phyloP scores from a whole-genome alignment of 1,140 invertebrate species.

The Maniola jurtina region DNA sequence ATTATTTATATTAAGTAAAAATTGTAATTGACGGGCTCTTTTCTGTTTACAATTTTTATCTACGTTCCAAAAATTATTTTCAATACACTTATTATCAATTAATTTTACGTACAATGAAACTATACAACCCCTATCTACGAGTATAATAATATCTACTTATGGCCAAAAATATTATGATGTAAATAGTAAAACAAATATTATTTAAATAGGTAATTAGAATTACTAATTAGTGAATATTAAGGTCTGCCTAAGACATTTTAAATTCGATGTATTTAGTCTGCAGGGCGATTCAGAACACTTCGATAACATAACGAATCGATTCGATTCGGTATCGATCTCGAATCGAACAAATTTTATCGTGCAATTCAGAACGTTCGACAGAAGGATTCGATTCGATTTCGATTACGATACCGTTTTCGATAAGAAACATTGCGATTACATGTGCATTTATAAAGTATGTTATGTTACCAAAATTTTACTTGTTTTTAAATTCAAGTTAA shows the following conservation, averaged over 20 bases:
- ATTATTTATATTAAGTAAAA: slow-evolving; percentile 1
- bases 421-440: too few relatives aligned
- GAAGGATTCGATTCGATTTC: too few relatives aligned
- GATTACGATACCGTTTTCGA: too few relatives aligned
- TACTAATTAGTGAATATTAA: slow-evolving; percentile 47
- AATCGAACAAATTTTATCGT: too few relatives aligned
- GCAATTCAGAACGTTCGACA: too few relatives aligned
- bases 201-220: slow-evolving; percentile 46
- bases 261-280: slow-evolving; percentile 72
- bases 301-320: too few relatives aligned
- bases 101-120: slow-evolving; percentile 39
- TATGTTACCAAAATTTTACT: too few relatives aligned
- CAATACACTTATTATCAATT: slow-evolving; percentile 36
- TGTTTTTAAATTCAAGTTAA: too few relatives aligned
- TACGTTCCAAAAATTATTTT: slow-evolving; percentile 30
- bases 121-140: slow-evolving; percentile 35
- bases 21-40: not conserved
- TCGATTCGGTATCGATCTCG: too few relatives aligned
- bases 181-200: slow-evolving; percentile 50
- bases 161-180: slow-evolving; percentile 42
- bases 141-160: slow-evolving; percentile 9
- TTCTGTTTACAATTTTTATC: slow-evolving; percentile 19
- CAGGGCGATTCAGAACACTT: too few relatives aligned
- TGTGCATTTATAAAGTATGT: too few relatives aligned
- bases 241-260: slow-evolving; percentile 74